Evolutionary conservation across 2,797 vertebrate genomes (phyloP), one percentile per base, ranked within the genome.

Genomic region (Galagoides demidoff): DNA sequence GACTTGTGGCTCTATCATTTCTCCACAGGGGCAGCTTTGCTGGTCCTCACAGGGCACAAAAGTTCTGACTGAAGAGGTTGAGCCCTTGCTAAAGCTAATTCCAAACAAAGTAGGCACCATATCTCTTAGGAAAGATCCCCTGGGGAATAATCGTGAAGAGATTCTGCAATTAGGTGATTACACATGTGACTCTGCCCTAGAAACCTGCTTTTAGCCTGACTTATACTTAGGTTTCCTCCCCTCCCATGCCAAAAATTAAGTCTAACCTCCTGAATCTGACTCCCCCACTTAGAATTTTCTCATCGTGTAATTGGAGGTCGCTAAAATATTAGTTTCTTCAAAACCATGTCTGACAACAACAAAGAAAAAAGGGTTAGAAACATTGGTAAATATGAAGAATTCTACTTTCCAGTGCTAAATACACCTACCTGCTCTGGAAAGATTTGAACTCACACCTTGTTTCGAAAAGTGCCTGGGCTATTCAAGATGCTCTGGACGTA

Each of bases 261-360:
- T 57, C 64, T 76, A 61, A 59, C n/a, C 13, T 34, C 27, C 25
- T 86, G 85, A 74, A 70, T 25, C 23, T 76, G 49, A 78, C 29
- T n/a, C 3, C 23, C 6, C 10, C 27, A 43, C 1, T 0, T 10
- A 89, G 39, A 74, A 68, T 76, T 77, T 89, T 83, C 66, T 96
- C 52, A 52, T n/a, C 29, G 20, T 27, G 52, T 57, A 45, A 78
- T 37, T 76, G 37, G 10, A 91, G 61, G n/a, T 71, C 49, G 61
- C 20, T 81, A 83, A 52, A 91, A 84, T 96, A 57, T 52, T 66
- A 73, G 39, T 85, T 95, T 94, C 37, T 92, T 76, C 71, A 31
- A 90, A 90, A 81, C 4, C 5, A 5, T 37, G 1, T 22, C 7
- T 34, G 43, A 68, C 79, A 71, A 85, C 7, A 93, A 95, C 23